These are phyloP conservation scores for Pseudomyrmex dendroicus DNA, from an alignment of 1,140 invertebrate species.

Conservation along the genomic window DNA sequence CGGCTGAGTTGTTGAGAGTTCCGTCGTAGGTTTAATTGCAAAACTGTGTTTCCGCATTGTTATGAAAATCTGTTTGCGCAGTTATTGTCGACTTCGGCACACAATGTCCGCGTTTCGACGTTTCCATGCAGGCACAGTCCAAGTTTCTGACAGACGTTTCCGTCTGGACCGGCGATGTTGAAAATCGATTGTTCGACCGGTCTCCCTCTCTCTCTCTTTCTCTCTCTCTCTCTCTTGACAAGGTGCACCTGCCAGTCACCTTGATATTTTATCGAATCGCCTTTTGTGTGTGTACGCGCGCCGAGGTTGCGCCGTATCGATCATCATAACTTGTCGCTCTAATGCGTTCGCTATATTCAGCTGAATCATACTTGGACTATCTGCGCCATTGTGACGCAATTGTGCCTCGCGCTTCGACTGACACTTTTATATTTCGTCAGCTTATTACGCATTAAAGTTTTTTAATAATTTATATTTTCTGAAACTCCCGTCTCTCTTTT, in stretches of 20 bases:
- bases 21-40: conserved; percentile 15
- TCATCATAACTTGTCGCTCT: neutral
- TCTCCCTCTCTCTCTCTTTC: neutral
- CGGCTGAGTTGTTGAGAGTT: neutral
- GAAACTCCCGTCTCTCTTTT: too few relatives aligned
- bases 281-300: neutral
- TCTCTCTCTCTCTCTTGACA: conserved; percentile 1
- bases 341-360: neutral
- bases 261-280: conserved; percentile 26
- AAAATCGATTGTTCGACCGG: conserved; percentile 24
- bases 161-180: conserved; percentile 22
- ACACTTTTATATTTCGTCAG: neutral
- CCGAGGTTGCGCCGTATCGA: neutral
- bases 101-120: conserved; percentile 36
- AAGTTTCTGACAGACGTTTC: conserved; percentile 53
- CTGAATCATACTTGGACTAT: neutral
- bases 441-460: neutral
- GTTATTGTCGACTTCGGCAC: conserved; percentile 6
- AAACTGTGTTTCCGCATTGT: conserved; percentile 53
- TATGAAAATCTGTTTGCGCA: conserved; percentile 33
- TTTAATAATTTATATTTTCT: neutral
- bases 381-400: neutral
- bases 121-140: conserved; percentile 21
- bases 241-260: conserved; percentile 37
- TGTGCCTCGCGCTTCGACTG: too few relatives aligned